A percentile compares a stretch with the other conserved stretches of the same genome.
These are phyloP conservation scores for Nasonovia ribisnigri DNA, from an alignment of 2,888 invertebrate genomes.

Conservation along the genomic window DNA sequence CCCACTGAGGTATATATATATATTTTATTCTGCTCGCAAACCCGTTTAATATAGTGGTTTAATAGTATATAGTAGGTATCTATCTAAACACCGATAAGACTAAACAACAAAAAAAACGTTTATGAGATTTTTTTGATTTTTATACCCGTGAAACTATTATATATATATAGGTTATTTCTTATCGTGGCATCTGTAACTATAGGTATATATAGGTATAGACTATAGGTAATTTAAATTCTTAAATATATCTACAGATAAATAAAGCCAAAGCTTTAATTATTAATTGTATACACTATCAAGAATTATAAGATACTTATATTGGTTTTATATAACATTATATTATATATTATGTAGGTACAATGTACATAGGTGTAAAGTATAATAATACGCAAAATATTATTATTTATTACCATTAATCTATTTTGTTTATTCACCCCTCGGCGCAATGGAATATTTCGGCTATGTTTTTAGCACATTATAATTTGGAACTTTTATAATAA, in stretches of 20 bases:
- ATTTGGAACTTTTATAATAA: too few species aligned
- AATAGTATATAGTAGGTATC: too few species aligned
- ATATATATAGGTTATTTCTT: not conserved
- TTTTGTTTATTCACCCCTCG: not conserved
- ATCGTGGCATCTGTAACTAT: not conserved
- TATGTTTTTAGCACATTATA: too few species aligned
- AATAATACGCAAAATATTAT: not conserved
- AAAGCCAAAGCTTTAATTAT: not conserved
- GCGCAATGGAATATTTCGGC: not conserved
- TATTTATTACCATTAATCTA: not conserved
- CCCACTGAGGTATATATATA: too few species aligned
- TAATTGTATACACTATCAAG: not conserved
- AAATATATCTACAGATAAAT: too few species aligned
- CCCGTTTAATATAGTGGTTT: not conserved
- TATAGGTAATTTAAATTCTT: not conserved
- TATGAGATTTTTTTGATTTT: not conserved
- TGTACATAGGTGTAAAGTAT: not conserved
- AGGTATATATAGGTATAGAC: too few species aligned
- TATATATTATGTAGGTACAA: not conserved
- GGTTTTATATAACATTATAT: not conserved
- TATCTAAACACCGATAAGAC: too few species aligned
- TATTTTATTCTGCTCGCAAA: not conserved
- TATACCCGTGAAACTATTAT: not conserved
- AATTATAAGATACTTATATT: not conserved
- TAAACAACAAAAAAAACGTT: too few species aligned